Evolutionary conservation across 2,888 invertebrate species (phyloP).

Genomic region (Sinotaia quadrata): DNA sequence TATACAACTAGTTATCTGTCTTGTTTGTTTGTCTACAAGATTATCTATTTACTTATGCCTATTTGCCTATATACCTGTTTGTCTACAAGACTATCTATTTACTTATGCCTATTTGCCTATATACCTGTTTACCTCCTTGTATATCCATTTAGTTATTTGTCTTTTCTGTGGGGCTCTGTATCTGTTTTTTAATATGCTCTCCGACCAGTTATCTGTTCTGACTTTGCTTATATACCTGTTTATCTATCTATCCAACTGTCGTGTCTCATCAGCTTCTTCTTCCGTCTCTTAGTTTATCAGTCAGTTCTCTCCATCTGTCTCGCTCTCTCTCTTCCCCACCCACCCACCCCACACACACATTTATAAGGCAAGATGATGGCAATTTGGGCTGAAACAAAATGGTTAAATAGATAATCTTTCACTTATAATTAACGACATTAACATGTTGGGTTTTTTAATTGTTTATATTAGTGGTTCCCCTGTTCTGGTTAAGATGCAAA

Average conservation of each 20-base stretch:
- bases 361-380: neutral
- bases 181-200: neutral
- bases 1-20: too few species aligned
- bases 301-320: neutral
- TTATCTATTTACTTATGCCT: neutral
- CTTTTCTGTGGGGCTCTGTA: neutral
- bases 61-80: neutral
- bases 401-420: neutral
- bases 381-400: neutral
- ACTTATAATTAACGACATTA: too few species aligned
- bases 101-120: too few species aligned
- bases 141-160: too few species aligned
- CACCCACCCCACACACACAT: constrained; percentile 9
- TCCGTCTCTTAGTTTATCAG: neutral
- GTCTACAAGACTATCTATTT: too few species aligned
- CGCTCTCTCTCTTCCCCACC: neutral
- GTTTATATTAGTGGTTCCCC: too few species aligned
- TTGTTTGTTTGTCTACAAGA: neutral
- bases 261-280: neutral
- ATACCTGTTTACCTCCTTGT: neutral
- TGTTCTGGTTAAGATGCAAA: too few species aligned
- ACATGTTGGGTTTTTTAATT: too few species aligned
- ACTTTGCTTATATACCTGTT: neutral
- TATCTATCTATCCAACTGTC: neutral
- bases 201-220: neutral